These are phyloP conservation scores for Mamestra brassicae DNA, from an alignment of 2,888 invertebrate genomes.

Conservation along the genomic window DNA sequence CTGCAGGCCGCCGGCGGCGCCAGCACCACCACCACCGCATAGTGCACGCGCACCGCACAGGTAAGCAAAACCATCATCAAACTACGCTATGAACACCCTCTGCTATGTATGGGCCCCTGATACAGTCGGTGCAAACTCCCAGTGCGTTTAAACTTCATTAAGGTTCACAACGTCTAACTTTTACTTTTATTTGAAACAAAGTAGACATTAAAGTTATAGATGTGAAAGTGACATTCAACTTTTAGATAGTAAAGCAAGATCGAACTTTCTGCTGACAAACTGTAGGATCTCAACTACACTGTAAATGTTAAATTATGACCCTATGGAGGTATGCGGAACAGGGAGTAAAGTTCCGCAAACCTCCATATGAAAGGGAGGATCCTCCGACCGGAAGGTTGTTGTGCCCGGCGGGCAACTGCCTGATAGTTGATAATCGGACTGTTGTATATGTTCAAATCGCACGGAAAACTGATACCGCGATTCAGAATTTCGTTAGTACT, in stretches of 20 bases:
- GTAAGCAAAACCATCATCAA: conserved; percentile 62
- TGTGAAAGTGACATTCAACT: not conserved
- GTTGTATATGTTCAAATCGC: no score
- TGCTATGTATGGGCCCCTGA: not conserved
- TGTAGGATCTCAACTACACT: no score
- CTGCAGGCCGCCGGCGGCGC: conserved; percentile 89
- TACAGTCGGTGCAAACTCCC: not conserved
- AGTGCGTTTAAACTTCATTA: not conserved
- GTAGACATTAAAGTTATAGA: not conserved
- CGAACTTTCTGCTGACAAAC: no score
- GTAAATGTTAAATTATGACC: no score
- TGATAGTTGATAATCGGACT: no score
- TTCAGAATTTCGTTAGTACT: no score
- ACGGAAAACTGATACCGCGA: no score
- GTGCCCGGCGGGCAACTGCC: no score
- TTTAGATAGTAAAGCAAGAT: not conserved
- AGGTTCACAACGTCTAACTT: not conserved
- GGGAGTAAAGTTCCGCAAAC: no score
- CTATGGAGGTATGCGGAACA: no score
- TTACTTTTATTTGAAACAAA: not conserved
- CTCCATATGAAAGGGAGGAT: no score
- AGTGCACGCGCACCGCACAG: conserved; percentile 80
- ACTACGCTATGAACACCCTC: not conserved
- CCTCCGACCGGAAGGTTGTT: no score
- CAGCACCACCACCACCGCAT: conserved; percentile 82